phyloP scores from a whole-genome alignment of 1,140 invertebrate species.

The Drosophila jambulina region DNA sequence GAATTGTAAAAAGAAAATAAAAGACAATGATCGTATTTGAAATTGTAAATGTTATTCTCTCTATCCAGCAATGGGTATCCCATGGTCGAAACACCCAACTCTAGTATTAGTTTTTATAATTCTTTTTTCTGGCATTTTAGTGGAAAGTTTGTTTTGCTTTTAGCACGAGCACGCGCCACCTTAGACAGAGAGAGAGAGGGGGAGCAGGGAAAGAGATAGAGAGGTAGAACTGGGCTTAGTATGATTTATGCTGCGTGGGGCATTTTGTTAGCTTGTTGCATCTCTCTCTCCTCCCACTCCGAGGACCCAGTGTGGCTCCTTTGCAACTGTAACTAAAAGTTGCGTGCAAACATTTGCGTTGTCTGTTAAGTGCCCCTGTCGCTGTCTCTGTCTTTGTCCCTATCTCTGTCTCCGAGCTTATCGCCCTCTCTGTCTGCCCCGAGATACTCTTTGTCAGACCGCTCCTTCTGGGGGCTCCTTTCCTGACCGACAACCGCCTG shows the following conservation, averaged over 20 bases:
- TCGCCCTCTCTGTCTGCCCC: not conserved
- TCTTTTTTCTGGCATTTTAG: conserved; percentile 50
- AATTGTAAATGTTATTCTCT: not conserved
- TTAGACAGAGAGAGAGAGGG: conserved; percentile 1
- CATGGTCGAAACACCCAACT: not conserved
- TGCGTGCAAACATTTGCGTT: conserved; percentile 75
- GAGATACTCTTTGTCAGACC: conserved; percentile 9
- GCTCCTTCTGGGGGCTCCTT: conserved; percentile 11
- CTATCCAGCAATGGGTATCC: not conserved
- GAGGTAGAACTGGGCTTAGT: conserved; percentile 44
- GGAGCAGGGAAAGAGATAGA: not conserved
- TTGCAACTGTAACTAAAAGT: conserved; percentile 74
- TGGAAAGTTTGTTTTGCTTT: conserved; percentile 72
- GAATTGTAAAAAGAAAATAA: not conserved
- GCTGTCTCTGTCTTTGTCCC: not conserved
- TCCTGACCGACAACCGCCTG: conserved; percentile 72
- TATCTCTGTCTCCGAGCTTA: too few species aligned
- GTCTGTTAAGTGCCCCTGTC: conserved; percentile 62
- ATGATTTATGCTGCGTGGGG: conserved; percentile 75
- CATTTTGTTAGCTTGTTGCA: conserved; percentile 75
- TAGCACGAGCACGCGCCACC: conserved; percentile 26
- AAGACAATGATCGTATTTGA: not conserved
- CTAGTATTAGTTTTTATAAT: not conserved
- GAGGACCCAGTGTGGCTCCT: conserved; percentile 3
- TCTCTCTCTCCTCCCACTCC: not conserved